phyloP scores from a whole-genome alignment of 2,888 invertebrate species.

The Agrilus mali region DNA sequence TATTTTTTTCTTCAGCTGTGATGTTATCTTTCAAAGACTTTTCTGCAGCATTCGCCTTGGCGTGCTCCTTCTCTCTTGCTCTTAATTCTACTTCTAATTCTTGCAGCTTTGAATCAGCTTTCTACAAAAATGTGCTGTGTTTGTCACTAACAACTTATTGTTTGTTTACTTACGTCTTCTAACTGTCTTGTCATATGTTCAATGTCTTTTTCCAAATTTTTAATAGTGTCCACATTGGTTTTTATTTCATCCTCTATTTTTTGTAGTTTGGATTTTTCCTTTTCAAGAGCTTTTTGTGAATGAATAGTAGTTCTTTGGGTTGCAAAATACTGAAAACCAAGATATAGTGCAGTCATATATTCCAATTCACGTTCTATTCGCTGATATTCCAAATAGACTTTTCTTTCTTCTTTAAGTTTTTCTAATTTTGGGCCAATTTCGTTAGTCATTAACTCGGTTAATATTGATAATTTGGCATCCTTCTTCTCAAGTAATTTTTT shows the following conservation, averaged over 20 bases:
- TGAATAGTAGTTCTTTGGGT: constrained; percentile 17
- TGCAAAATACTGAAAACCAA: constrained; percentile 58
- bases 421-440: constrained; percentile 84
- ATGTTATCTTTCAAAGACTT: constrained; percentile 54
- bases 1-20: constrained; percentile 53
- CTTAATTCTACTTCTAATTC: constrained; percentile 51
- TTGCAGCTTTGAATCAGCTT: constrained; percentile 50
- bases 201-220: constrained; percentile 45
- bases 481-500: constrained; percentile 85
- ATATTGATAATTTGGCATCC: constrained; percentile 77
- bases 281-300: constrained; percentile 22
- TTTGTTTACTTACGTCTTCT: constrained; percentile 43
- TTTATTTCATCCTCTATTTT: constrained; percentile 36
- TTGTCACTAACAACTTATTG: constrained; percentile 1
- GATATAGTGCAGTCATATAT: constrained; percentile 58
- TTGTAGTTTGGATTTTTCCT: constrained; percentile 19
- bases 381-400: constrained; percentile 78
- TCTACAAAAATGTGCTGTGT: constrained; percentile 34
- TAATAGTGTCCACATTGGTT: constrained; percentile 40
- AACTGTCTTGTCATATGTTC: constrained; percentile 49
- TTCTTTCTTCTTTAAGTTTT: constrained; percentile 72
- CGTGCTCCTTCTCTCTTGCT: constrained; percentile 52
- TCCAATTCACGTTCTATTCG: constrained; percentile 75
- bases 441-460: constrained; percentile 66
- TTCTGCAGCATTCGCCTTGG: constrained; percentile 46